A percentile compares a stretch with the other conserved stretches of the same genome.
These are phyloP conservation scores for Hemichromis elongatus DNA, from an alignment of 2,113 vertebrate species.

Conservation along the genomic window DNA sequence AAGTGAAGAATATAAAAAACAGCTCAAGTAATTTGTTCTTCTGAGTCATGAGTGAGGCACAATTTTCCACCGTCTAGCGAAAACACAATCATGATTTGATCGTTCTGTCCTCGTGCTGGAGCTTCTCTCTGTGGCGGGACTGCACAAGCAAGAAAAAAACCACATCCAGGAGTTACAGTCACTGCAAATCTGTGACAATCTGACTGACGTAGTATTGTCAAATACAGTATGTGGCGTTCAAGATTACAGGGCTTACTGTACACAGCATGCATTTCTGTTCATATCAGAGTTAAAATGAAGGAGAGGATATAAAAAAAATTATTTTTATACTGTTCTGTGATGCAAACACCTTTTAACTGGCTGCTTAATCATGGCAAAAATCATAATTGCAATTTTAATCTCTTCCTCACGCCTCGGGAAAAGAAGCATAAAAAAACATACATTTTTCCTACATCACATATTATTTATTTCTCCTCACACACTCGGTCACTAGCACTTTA, in stretches of 20 bases:
- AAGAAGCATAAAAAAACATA: neutral
- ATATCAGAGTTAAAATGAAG: neutral
- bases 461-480: rapidly evolving
- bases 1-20: conserved; percentile 26
- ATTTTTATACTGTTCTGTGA: neutral
- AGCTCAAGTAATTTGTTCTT: conserved; percentile 28
- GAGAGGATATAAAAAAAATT: neutral
- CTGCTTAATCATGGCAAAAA: neutral
- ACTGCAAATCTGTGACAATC: neutral
- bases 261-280: neutral
- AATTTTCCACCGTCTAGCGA: conserved; percentile 45
- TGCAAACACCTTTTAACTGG: neutral
- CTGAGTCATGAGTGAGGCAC: conserved; percentile 49
- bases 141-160: neutral
- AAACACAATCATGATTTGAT: conserved; percentile 14
- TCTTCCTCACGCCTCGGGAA: neutral
- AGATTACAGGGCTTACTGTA: neutral
- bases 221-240: neutral
- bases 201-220: neutral
- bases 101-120: neutral
- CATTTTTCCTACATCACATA: neutral
- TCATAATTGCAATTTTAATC: neutral
- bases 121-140: neutral
- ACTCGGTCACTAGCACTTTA: too few species aligned
- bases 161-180: neutral